Base-by-base conservation (phyloP, 2,888 invertebrate genomes). In the Clostera curtula region DNA sequence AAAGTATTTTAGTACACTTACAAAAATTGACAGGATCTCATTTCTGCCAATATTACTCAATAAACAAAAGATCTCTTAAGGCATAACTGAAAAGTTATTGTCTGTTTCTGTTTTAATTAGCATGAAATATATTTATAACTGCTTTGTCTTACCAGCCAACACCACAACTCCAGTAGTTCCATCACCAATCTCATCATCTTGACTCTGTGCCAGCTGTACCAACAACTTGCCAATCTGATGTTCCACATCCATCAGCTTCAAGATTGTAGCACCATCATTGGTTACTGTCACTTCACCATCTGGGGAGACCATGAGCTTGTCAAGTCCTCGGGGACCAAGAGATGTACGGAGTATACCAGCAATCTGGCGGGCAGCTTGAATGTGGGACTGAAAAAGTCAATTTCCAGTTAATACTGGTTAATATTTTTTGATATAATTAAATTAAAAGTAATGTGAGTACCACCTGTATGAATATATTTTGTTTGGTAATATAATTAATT, bases 161-260 rank as follows among this genome's bases (percentile, higher is more conserved):
- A 91, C 90, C 9, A 99, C 98, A 46, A 99, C 99, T 6, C 98
- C 98, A 5, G 99, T 99, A 1, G 99, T 99, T 24, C 99, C 99
- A 84, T 99, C 99, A 18, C 98, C 98, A 56, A 99, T 98, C 85
- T 99, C 99, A 83, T 98, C 97, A 70, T 99, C 99, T 74, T 99
- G 99, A 30, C 98, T 97, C 74, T 98, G 97, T 12, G 97, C 97
- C 33, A 99, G 76, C 68, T 99, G 97, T 12, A 99, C 99, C 89
- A 99, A 91, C 25, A 99, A 85, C 71, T 98, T 99, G 17, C 97
- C 98, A 49, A 99, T 96, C 86, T 98, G 95, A 69, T 99, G 98
- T 13, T 98, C 97, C 4, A 99, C 96, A 68, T 99, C 98, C 98
- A 99, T 99, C 79, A 95, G 88, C 75, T 97, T 96, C 47, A 99